Evolutionary conservation across 1,140 invertebrate species (phyloP).

Genomic region (Magallana gigas): DNA sequence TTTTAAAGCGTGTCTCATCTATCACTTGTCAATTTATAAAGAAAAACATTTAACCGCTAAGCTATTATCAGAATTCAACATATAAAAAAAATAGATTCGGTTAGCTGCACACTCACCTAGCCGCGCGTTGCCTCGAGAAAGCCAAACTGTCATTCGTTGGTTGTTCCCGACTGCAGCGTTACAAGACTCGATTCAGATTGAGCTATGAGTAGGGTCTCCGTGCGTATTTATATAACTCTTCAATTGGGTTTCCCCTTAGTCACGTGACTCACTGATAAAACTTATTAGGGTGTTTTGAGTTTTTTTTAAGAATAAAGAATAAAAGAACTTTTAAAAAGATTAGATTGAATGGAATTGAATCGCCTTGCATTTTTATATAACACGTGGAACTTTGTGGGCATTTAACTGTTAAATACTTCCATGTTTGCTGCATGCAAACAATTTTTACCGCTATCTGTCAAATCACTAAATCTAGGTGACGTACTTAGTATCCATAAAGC

Average conservation of each 20-base stretch:
- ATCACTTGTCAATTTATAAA: too few species aligned
- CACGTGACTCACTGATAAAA: neutral
- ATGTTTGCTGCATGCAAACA: neutral
- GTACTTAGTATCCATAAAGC: neutral
- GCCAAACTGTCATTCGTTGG: neutral
- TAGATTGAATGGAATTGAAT: too few species aligned
- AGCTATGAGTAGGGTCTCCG: neutral
- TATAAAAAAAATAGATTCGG: too few species aligned
- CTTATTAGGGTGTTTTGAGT: too few species aligned
- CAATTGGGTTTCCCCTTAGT: neutral
- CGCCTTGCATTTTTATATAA: neutral
- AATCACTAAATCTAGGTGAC: neutral
- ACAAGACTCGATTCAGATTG: neutral
- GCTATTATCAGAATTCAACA: too few species aligned
- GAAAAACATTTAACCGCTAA: too few species aligned
- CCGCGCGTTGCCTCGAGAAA: neutral
- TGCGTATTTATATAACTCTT: conserved; percentile 24
- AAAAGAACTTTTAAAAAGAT: too few species aligned
- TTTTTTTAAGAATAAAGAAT: too few species aligned
- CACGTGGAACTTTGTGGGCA: neutral
- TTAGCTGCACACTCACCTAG: neutral
- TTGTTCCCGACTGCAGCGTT: neutral
- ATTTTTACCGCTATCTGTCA: conserved; percentile 13
- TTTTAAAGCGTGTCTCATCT: too few species aligned
- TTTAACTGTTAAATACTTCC: conserved; percentile 4